Evolutionary conservation across 2,888 invertebrate genomes (phyloP).

Genomic region (Xestia ashworthii): DNA sequence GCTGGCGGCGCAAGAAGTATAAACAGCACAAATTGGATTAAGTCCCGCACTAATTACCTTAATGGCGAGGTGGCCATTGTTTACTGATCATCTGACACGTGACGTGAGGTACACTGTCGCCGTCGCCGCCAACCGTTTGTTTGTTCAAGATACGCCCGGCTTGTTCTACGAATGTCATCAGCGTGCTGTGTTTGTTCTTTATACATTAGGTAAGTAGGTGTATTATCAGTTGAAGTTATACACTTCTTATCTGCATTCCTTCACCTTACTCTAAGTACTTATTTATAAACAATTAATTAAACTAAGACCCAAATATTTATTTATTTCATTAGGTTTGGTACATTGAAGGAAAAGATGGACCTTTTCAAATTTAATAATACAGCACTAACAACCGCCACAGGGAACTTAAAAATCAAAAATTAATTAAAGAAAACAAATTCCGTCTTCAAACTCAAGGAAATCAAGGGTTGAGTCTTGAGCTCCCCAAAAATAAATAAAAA

Average conservation of each 20-base stretch:
- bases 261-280: slow-evolving; percentile 22
- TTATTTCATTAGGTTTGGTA: neutral
- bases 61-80: slow-evolving; percentile 68
- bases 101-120: slow-evolving; percentile 16
- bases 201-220: slow-evolving; percentile 15
- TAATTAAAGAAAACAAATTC: slow-evolving; percentile 67
- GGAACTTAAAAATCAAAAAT: slow-evolving; percentile 56
- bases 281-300: slow-evolving; percentile 5
- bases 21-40: slow-evolving; percentile 75
- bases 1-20: slow-evolving; percentile 68
- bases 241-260: slow-evolving; percentile 26
- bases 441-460: slow-evolving; percentile 44
- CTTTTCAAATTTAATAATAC: slow-evolving; percentile 22
- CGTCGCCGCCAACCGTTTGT: slow-evolving; percentile 26
- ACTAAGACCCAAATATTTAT: slow-evolving; percentile 2
- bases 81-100: slow-evolving; percentile 55
- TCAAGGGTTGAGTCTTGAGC: slow-evolving; percentile 61
- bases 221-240: slow-evolving; percentile 12
- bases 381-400: slow-evolving; percentile 31
- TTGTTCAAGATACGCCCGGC: slow-evolving; percentile 39
- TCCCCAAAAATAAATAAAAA: slow-evolving; percentile 67
- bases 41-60: slow-evolving; percentile 74
- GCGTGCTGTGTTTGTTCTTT: slow-evolving; percentile 4
- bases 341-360: neutral
- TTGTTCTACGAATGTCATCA: slow-evolving; percentile 31